These are phyloP conservation scores for Pollenia labialis DNA, from an alignment of 2,888 invertebrate species.

Conservation along the genomic window DNA sequence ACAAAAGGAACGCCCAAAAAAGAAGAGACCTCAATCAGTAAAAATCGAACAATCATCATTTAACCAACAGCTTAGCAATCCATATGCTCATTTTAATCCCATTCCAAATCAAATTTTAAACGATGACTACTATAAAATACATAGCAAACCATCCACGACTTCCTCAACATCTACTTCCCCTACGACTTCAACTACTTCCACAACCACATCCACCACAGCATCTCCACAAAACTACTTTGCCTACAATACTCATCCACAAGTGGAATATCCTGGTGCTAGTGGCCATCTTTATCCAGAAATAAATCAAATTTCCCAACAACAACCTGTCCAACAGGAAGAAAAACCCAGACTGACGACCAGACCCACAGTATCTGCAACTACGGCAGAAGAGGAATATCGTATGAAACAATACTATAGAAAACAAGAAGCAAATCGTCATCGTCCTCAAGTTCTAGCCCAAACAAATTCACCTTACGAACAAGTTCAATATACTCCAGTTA, in stretches of 20 bases:
- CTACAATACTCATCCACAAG: slow-evolving; percentile 79
- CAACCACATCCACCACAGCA: slow-evolving; percentile 83
- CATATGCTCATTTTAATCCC: slow-evolving; percentile 80
- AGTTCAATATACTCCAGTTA: slow-evolving; percentile 81
- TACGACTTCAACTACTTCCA: slow-evolving; percentile 84
- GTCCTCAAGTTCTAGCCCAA: slow-evolving; percentile 77
- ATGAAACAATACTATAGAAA: slow-evolving; percentile 84
- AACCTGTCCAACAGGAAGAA: slow-evolving; percentile 73
- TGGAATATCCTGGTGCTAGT: slow-evolving; percentile 80
- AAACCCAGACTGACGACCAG: slow-evolving; percentile 78
- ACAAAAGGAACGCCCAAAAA: slow-evolving; percentile 82
- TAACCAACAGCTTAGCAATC: slow-evolving; percentile 76
- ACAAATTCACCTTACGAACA: slow-evolving; percentile 79
- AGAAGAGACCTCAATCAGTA: slow-evolving; percentile 80
- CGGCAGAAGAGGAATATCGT: slow-evolving; percentile 80
- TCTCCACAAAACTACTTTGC: slow-evolving; percentile 79
- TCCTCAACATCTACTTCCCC: slow-evolving; percentile 83
- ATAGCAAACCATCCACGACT: slow-evolving; percentile 76
- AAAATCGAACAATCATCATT: slow-evolving; percentile 76
- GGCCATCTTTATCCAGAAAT: slow-evolving; percentile 81
- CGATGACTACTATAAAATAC: slow-evolving; percentile 81
- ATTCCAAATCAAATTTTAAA: slow-evolving; percentile 80
- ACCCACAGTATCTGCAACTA: slow-evolving; percentile 76
- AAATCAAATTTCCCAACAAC: slow-evolving; percentile 68
- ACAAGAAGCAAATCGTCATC: slow-evolving; percentile 83